These are phyloP conservation scores for Pharmacophagus antenor DNA, from an alignment of 2,888 invertebrate species.

Conservation along the genomic window DNA sequence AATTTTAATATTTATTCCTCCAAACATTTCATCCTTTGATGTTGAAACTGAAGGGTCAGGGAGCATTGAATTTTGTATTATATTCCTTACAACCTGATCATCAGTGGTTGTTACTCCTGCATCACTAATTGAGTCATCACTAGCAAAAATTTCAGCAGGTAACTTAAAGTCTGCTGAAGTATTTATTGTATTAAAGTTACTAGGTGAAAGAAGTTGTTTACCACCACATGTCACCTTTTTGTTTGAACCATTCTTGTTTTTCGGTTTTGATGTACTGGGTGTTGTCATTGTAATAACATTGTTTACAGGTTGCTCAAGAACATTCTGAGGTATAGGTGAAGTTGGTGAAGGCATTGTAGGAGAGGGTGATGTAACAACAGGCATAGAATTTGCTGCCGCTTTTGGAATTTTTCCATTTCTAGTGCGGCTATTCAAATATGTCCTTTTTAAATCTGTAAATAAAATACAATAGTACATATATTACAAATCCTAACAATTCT, in stretches of 20 bases:
- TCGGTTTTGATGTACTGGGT: conserved; percentile 51
- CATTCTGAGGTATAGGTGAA: conserved; percentile 42
- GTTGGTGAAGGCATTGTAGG: conserved; percentile 46
- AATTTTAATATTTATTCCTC: conserved; percentile 69
- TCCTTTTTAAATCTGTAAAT: conserved; percentile 49
- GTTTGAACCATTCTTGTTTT: conserved; percentile 38
- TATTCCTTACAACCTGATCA: conserved; percentile 49
- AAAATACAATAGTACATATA: background rate
- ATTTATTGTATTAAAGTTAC: conserved; percentile 58
- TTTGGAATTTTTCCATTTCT: conserved; percentile 43
- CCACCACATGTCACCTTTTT: conserved; percentile 40
- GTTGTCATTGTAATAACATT: conserved; percentile 44
- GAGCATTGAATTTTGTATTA: conserved; percentile 50
- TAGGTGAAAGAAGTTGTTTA: conserved; percentile 49
- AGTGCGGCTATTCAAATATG: conserved; percentile 44
- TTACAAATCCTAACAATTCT: no score
- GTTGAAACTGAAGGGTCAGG: conserved; percentile 42
- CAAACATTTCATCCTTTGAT: conserved; percentile 67
- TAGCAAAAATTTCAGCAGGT: conserved; percentile 76
- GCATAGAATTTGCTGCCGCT: conserved; percentile 43
- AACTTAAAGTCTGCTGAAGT: conserved; percentile 68
- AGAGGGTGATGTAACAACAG: conserved; percentile 55
- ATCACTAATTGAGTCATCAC: conserved; percentile 73
- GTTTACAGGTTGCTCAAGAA: conserved; percentile 43
- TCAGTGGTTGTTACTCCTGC: conserved; percentile 54